These are phyloP conservation scores for Enteromius thamalakanensis DNA, from an alignment of 2,797 vertebrate species.

Conservation along the genomic window DNA sequence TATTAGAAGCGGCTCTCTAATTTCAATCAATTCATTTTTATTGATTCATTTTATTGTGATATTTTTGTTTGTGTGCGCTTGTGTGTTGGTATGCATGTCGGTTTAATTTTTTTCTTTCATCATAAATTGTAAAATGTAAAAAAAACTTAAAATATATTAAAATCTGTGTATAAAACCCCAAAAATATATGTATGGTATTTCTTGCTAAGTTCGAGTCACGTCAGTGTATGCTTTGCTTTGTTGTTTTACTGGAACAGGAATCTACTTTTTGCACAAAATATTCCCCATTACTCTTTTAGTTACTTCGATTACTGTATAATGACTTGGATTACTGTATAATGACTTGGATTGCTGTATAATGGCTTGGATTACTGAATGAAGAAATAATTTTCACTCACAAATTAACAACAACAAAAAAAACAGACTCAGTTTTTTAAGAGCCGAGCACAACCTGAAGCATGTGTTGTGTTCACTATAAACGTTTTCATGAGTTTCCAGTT, in stretches of 20 bases:
- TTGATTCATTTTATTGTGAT: conserved; percentile 68
- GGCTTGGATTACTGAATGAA: background rate
- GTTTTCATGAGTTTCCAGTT: background rate
- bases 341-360: background rate
- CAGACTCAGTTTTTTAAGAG: background rate
- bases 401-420: background rate
- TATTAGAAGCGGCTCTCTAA: conserved; percentile 45
- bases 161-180: conserved; percentile 72
- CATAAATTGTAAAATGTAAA: conserved; percentile 85
- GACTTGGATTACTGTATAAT: background rate
- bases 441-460: background rate
- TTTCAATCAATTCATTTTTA: conserved; percentile 59
- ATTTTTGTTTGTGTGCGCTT: conserved; percentile 72
- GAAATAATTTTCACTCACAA: background rate
- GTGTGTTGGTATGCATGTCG: conserved; percentile 79
- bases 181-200: conserved; percentile 54
- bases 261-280: background rate
- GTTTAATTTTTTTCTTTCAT: conserved; percentile 65
- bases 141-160: conserved; percentile 71
- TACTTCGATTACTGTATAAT: background rate
- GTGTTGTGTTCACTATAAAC: background rate
- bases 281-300: background rate
- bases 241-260: background rate
- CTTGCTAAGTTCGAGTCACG: conserved; percentile 21
- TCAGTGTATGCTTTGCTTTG: background rate